phyloP scores from a whole-genome alignment of 2,888 invertebrate genomes.

The Oxytorus armatus region DNA sequence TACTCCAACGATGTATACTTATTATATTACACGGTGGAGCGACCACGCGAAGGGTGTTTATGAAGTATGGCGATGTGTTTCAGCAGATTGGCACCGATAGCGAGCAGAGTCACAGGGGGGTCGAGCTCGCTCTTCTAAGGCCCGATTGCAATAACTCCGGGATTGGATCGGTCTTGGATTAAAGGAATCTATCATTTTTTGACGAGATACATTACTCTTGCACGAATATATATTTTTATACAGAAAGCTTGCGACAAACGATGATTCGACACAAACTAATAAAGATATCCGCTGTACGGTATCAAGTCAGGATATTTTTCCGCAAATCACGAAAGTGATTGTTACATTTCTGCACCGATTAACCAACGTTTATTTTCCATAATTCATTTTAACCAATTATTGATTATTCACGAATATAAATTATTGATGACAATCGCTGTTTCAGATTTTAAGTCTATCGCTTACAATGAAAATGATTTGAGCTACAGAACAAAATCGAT shows the following conservation, averaged over 20 bases:
- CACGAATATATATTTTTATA: constrained; percentile 21
- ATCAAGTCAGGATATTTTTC: too few relatives aligned
- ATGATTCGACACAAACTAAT: not conserved
- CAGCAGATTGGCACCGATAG: constrained; percentile 81
- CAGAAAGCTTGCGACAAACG: not conserved
- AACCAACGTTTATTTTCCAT: too few relatives aligned
- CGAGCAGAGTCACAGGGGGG: constrained; percentile 17
- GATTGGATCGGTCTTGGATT: constrained; percentile 61
- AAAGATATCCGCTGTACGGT: too few relatives aligned
- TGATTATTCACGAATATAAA: too few relatives aligned
- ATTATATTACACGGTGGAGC: constrained; percentile 68
- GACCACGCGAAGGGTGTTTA: constrained; percentile 77
- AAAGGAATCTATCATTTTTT: constrained; percentile 48
- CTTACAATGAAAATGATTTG: too few relatives aligned
- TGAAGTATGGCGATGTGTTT: constrained; percentile 82
- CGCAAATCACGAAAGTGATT: too few relatives aligned
- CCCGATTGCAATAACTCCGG: constrained; percentile 74
- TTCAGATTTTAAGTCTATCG: too few relatives aligned
- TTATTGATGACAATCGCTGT: too few relatives aligned
- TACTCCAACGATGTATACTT: constrained; percentile 60
- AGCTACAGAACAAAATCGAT: too few relatives aligned
- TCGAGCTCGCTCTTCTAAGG: constrained; percentile 31
- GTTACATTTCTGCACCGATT: too few relatives aligned
- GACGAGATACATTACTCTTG: constrained; percentile 17
- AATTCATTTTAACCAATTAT: too few relatives aligned